phyloP scores from a whole-genome alignment of 2,113 vertebrate species.

The Ceyx cyanopectus region DNA sequence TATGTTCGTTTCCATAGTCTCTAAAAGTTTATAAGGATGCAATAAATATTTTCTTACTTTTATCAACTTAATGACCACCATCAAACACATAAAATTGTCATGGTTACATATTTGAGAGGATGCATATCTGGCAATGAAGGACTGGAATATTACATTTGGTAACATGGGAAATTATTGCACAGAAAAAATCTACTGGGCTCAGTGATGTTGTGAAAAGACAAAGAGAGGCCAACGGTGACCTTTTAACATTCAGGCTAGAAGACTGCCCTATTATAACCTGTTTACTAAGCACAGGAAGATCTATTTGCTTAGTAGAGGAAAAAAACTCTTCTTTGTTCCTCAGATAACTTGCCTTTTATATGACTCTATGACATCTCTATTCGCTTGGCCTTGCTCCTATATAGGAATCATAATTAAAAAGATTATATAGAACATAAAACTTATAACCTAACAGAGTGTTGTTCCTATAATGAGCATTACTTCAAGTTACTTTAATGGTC shows the following conservation, averaged over 20 bases:
- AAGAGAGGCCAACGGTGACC: not conserved
- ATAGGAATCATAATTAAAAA: not conserved
- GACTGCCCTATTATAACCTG: not conserved
- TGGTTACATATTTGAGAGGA: not conserved
- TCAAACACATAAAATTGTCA: not conserved
- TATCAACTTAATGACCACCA: not conserved
- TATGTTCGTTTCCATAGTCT: constrained; percentile 2
- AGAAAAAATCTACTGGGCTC: not conserved
- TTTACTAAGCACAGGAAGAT: not conserved
- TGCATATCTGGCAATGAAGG: not conserved
- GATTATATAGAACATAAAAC: not conserved
- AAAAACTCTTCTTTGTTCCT: not conserved
- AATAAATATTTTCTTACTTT: not conserved
- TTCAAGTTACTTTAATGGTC: not conserved
- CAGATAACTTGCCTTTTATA: not conserved
- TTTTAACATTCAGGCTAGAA: not conserved
- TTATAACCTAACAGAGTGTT: not conserved
- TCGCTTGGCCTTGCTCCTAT: not conserved
- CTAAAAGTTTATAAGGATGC: not conserved
- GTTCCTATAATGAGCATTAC: not conserved
- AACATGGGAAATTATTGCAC: not conserved
- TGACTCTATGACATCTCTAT: not conserved
- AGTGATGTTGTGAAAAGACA: not conserved
- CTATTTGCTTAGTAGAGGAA: not conserved
- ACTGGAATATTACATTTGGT: not conserved